Base-by-base conservation (phyloP, 30 jellyfish, hydroid and myxozoan species). In the Turritopsis dohrnii region DNA sequence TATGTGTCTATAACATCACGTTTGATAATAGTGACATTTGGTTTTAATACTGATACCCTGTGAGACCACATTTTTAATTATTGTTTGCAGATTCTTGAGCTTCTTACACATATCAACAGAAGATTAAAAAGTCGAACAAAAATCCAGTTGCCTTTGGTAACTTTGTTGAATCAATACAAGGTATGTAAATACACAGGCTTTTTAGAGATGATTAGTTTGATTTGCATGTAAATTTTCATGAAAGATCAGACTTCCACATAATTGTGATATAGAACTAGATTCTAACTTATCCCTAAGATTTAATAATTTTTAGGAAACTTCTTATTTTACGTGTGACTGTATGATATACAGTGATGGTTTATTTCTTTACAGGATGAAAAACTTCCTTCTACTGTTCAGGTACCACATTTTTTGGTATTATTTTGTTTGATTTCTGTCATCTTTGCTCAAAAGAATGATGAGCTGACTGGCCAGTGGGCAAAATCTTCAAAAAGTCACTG, bases 101-200 rank as follows among this genome's bases (percentile, higher is more conserved):
- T 94, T 20, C 85, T 94, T 52, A 88, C 96, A 29, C 99, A 94
- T 77, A 82, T 94, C 66, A 94, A 94, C 79, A 94, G 86, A 66
- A 84, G 99, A 54, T 52, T 94, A 22, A 83, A 82, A 54, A 94
- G 96, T 84, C 76, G 96, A 25, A 83, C 99, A 73, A 88, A 86
- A 29, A 86, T 94, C 71, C 81, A 69, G 28, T 96, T 94, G 22
- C 99, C 99, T 18, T 80, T 89, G 16, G 94, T 85, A 9, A 22
- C 89, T 3, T 84, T 94, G 19, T 69, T 94, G 75, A 71, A 79
- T 22, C 99, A 94, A 29, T 94, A 88, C 81, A 87, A 82, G 94
- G 99, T 94, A 80, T n/a, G 85, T 16, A 16, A 24, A 53, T 53
- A 30, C n/a, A n/a, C n/a, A n/a, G n/a, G n/a, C n/a, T n/a, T n/a